Percentiles rank a stretch among this genome's conserved stretches.
phyloP scores from a whole-genome alignment of 1,140 invertebrate genomes.

The Tetramorium parvispinum region DNA sequence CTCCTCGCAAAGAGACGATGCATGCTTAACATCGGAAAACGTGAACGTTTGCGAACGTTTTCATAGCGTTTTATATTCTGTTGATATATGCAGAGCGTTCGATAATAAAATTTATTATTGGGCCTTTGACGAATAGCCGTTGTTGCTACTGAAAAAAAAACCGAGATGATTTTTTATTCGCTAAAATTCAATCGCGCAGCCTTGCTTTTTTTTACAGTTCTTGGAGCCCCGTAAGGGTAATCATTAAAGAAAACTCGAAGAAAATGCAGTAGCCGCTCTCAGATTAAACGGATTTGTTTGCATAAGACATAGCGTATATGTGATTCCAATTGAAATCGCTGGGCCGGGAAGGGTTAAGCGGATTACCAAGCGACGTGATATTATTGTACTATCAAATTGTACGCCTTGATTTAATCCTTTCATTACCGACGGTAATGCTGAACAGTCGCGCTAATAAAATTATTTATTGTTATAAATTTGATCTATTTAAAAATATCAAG shows the following conservation, averaged over 20 bases:
- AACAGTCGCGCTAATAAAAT: constrained; percentile 26
- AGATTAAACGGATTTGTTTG: constrained; percentile 51
- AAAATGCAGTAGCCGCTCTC: background rate
- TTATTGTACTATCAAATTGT: constrained; percentile 61
- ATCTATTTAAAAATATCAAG: background rate
- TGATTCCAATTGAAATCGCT: constrained; percentile 55
- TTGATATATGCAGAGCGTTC: background rate
- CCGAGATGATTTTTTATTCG: background rate
- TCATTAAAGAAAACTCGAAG: constrained; percentile 3
- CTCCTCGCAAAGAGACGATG: constrained; percentile 12
- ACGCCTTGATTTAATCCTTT: constrained; percentile 60
- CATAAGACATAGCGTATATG: constrained; percentile 45
- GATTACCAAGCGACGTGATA: constrained; percentile 62
- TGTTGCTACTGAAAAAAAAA: background rate
- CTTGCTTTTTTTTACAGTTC: too few species aligned
- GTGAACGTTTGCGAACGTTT: background rate
- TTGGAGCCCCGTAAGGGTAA: background rate
- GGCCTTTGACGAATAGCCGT: background rate
- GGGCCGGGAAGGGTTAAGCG: constrained; percentile 53
- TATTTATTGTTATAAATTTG: background rate
- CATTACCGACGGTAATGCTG: constrained; percentile 34
- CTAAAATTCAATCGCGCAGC: background rate
- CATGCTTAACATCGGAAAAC: background rate
- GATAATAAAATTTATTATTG: background rate
- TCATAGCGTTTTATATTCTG: background rate